Percentiles rank a stretch among this genome's conserved stretches.
phyloP scores from a whole-genome alignment of 2,888 invertebrate species.

The Leucophenga montana region DNA sequence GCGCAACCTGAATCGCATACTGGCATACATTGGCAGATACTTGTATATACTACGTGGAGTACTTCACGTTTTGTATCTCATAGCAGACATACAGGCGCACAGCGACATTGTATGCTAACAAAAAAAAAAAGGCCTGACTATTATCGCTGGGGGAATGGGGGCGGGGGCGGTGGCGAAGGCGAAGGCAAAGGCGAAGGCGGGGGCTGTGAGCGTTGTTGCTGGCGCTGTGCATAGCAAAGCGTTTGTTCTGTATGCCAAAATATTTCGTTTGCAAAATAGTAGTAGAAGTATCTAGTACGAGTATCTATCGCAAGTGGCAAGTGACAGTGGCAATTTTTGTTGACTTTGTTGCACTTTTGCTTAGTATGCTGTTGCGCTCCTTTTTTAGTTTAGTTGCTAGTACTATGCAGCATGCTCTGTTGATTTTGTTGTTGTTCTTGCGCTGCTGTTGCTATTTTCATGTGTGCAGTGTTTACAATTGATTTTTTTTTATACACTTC shows the following conservation, averaged over 20 bases:
- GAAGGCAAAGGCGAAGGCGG: too few species aligned
- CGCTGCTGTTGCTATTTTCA: background rate
- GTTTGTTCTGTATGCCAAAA: conserved; percentile 18
- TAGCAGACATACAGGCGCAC: too few species aligned
- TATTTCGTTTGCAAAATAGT: conserved; percentile 19
- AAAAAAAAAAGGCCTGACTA: too few species aligned
- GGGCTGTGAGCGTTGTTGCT: background rate
- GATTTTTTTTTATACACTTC: background rate
- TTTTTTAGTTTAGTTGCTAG: background rate
- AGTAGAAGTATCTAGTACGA: background rate
- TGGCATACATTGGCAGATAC: conserved; percentile 20
- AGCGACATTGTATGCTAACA: too few species aligned
- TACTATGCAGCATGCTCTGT: background rate
- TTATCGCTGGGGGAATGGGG: too few species aligned
- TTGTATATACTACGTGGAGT: background rate
- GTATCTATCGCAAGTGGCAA: too few species aligned
- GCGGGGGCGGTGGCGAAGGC: too few species aligned
- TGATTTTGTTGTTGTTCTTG: conserved; percentile 9
- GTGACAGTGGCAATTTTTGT: background rate
- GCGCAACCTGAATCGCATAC: conserved; percentile 25
- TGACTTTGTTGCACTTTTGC: conserved; percentile 9
- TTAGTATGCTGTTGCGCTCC: background rate
- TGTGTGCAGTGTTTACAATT: background rate
- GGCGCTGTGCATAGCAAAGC: conserved; percentile 29
- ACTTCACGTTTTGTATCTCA: too few species aligned